Evolutionary conservation across 2,797 vertebrate species (phyloP).

Genomic region (Columba guinea): DNA sequence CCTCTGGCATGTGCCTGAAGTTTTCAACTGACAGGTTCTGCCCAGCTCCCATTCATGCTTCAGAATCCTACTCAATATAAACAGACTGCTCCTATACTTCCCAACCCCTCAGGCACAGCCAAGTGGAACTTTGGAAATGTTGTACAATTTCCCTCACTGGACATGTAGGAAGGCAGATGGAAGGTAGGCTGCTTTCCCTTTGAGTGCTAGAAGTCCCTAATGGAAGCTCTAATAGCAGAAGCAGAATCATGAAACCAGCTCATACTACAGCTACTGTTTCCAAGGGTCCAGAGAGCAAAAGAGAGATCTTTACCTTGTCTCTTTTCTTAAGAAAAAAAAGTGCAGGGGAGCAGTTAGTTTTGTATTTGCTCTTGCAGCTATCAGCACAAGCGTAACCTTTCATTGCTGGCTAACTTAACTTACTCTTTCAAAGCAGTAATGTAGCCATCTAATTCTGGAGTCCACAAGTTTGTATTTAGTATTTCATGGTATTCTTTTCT

Average conservation of each 20-base stretch:
- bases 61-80: background rate
- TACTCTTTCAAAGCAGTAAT: background rate
- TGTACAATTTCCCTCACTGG: background rate
- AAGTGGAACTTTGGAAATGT: background rate
- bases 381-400: background rate
- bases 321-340: background rate
- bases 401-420: background rate
- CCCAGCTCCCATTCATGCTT: background rate
- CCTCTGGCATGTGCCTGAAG: background rate
- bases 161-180: background rate
- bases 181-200: background rate
- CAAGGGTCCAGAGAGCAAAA: background rate
- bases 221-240: background rate
- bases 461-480: background rate
- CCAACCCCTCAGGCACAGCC: background rate
- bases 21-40: background rate
- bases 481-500: background rate
- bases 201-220: background rate
- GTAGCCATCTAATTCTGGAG: background rate
- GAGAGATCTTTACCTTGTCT: background rate
- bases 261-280: background rate
- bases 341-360: background rate
- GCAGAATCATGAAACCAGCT: background rate
- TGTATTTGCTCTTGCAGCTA: background rate
- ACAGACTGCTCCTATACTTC: background rate